Evolutionary conservation across 2,113 vertebrate species (phyloP), one percentile per base, ranked within the genome.

Genomic region (Echinops telfairi): DNA sequence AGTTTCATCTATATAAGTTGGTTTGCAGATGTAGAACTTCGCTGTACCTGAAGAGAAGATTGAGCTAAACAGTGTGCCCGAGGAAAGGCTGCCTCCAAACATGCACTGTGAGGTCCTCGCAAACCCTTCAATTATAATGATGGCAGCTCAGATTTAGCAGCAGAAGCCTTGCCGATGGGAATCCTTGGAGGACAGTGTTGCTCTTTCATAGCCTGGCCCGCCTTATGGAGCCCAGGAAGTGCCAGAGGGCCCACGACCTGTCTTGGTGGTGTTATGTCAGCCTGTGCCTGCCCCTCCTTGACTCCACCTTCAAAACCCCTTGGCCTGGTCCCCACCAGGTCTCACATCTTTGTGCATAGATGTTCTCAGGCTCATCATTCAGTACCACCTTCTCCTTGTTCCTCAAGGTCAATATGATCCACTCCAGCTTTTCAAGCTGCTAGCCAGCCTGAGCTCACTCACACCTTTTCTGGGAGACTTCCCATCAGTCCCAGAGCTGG

Each of bases 371-470:
- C 38, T 27, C 20, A 5, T 76, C 7, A 0, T 43, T 58, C 47
- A 75, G 53, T 60, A 36, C 70, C 40, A 60, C 57, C 43, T 68
- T 47, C 88, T 58, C 66, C 70, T 66, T 47, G n/a, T 83, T 90
- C 58, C 86, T 92, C 93, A 88, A 80, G 94, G 91, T 90, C 62
- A 40, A 0, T 88, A 82, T 62, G 86, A 75, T 90, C 23, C 19
- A 17, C 83, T 84, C 36, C 71, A 27, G 68, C 43, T 89, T 87
- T 77, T 88, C 31, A 85, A 86, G 75, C 38, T 80, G 31, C 1
- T 62, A 47, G 84, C 82, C 88, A 89, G 60, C 66, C 81, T 75
- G 31, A 66, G 29, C 16, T 0, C 15, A 5, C 84, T 81, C 20
- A 14, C 57, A 29, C 43, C 33, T 84, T 64, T 36, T 64, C 36